Base-by-base conservation (phyloP, 2,113 vertebrate genomes). In the Charadrius vociferus region DNA sequence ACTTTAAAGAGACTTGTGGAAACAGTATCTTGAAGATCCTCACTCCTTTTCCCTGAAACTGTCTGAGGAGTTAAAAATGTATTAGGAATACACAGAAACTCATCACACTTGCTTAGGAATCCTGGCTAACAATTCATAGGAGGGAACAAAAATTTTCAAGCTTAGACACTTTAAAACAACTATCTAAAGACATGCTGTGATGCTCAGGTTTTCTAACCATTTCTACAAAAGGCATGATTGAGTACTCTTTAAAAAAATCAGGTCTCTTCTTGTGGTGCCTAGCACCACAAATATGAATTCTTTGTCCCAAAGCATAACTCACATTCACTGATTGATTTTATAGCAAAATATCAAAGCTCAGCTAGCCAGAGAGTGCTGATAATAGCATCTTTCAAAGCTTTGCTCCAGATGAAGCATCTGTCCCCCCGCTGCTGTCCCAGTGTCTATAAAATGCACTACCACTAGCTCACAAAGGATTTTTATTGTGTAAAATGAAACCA, bases 371-470 rank as follows among this genome's bases (percentile, higher is more conserved):
- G 55, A 90, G 71, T 93, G 78, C 81, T 97, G 85, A 93, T 93
- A 79, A 81, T 27, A 66, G 7, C 14, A 65, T 85, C 75, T 85
- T 71, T 90, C 59, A 77, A 92, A 89, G 45, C 55, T 71, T 85
- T 84, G 55, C 77, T 95, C 84, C 90, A 95, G 70, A 85, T 73
- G 89, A 90, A 83, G 16, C 73, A 91, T 88, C 88, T 95, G 85
- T 90, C 32, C 23, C 45, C 93, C 68, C 3, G 12, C 47, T 89
- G 90, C 55, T 91, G 12, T 66, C 26, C 34, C 50, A 62, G 17
- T 53, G 58, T 36, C 65, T 65, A 81, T 83, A 81, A 93, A 87
- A 80, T 50, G 56, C 30, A 15, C 8, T 49, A 50, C 67, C 61
- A 27, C 55, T 70, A 62, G 17, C 23, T 82, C 55, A 65, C 59